These are phyloP conservation scores for Drosophila crucigera DNA, from an alignment of 2,888 invertebrate genomes.

Conservation along the genomic window DNA sequence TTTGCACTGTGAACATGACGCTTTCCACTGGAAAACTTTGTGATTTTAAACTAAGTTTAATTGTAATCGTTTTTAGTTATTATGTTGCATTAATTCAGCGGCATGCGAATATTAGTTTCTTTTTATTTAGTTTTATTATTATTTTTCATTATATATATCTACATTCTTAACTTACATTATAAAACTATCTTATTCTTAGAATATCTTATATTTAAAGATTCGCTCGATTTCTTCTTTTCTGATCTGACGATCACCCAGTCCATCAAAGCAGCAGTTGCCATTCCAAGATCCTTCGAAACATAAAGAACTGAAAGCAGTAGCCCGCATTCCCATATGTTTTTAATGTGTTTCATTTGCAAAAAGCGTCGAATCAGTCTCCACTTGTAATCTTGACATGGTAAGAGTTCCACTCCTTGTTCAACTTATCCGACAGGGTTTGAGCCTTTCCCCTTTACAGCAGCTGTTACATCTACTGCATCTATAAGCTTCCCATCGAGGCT, in stretches of 20 bases:
- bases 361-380: background rate
- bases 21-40: constrained; percentile 69
- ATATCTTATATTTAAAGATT: too few species aligned
- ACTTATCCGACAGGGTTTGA: background rate
- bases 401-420: background rate
- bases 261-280: too few species aligned
- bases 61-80: constrained; percentile 6
- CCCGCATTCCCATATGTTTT: too few species aligned
- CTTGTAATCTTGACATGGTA: background rate
- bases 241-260: too few species aligned
- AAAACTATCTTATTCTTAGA: too few species aligned
- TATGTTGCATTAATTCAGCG: constrained; percentile 14
- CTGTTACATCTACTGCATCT: too few species aligned
- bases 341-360: background rate
- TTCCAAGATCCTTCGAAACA: too few species aligned
- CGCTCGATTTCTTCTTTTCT: too few species aligned
- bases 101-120: constrained; percentile 46
- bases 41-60: constrained; percentile 62
- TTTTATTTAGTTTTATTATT: background rate
- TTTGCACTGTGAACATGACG: constrained; percentile 58
- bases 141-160: background rate
- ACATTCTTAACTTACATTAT: background rate
- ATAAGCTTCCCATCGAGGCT: too few species aligned
- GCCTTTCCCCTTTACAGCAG: too few species aligned
- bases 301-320: too few species aligned